Conservation (phyloP, 2,113 vertebrate species). For the Serilophus lunatus region DNA sequence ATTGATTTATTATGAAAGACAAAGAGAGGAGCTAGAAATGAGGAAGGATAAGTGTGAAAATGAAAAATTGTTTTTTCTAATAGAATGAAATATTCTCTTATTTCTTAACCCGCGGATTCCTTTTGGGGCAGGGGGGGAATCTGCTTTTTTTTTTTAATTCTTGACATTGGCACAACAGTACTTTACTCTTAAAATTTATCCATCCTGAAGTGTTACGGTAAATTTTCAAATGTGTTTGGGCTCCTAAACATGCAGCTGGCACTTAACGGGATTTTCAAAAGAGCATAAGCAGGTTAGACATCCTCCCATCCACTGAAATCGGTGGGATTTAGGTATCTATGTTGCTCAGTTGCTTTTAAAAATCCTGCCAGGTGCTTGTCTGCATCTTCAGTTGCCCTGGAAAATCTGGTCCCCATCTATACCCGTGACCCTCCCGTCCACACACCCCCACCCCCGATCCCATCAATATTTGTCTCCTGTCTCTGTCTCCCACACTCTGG, state of each 20-base stretch:
- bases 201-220: neutral
- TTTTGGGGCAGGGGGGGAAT: neutral
- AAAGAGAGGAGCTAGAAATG: neutral
- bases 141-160: neutral
- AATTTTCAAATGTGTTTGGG: conserved; percentile 1
- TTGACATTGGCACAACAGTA: neutral
- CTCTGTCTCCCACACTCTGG: neutral
- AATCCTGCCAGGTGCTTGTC: conserved; percentile 23
- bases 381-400: neutral
- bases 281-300: conserved; percentile 44
- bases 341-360: neutral
- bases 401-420: conserved; percentile 30
- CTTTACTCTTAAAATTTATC: neutral
- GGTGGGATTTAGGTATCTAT: neutral
- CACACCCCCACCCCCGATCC: neutral
- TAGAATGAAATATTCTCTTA: neutral
- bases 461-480: neutral
- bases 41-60: neutral
- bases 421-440: neutral
- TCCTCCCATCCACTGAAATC: neutral
- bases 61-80: neutral
- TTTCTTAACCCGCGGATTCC: neutral
- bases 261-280: conserved; percentile 42
- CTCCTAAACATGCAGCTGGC: conserved; percentile 24
- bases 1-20: neutral